These are phyloP conservation scores for Osedax fenrisi DNA, from an alignment of 2,888 invertebrate species.

Conservation along the genomic window DNA sequence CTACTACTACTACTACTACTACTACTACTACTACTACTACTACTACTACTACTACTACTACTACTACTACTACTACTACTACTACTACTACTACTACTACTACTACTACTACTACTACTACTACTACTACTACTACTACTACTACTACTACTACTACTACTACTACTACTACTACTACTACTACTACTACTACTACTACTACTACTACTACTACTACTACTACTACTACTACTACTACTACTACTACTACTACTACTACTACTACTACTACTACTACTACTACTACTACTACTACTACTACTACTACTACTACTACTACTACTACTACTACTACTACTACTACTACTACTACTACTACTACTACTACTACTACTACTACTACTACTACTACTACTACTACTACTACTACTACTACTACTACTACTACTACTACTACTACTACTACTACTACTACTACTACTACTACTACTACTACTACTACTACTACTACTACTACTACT, in stretches of 20 bases:
- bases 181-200: conserved; percentile 18
- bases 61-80: conserved; percentile 22
- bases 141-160: conserved; percentile 17
- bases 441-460: conserved; percentile 23
- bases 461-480: conserved; percentile 25
- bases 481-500: conserved; percentile 22
- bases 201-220: conserved; percentile 19
- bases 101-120: conserved; percentile 25
- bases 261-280: conserved; percentile 19
- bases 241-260: conserved; percentile 21
- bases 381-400: conserved; percentile 25
- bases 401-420: conserved; percentile 25
- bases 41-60: conserved; percentile 5
- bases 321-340: conserved; percentile 25
- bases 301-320: conserved; percentile 21
- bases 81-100: conserved; percentile 25
- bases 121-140: conserved; percentile 22
- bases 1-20: background rate
- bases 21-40: background rate
- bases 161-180: conserved; percentile 17
- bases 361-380: conserved; percentile 8
- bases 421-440: conserved; percentile 25
- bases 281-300: conserved; percentile 20
- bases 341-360: background rate
- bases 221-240: conserved; percentile 18